A percentile compares a stretch with the other conserved stretches of the same genome.
Evolutionary conservation across 2,113 vertebrate genomes (phyloP).

Genomic region (Platysteira castanea): DNA sequence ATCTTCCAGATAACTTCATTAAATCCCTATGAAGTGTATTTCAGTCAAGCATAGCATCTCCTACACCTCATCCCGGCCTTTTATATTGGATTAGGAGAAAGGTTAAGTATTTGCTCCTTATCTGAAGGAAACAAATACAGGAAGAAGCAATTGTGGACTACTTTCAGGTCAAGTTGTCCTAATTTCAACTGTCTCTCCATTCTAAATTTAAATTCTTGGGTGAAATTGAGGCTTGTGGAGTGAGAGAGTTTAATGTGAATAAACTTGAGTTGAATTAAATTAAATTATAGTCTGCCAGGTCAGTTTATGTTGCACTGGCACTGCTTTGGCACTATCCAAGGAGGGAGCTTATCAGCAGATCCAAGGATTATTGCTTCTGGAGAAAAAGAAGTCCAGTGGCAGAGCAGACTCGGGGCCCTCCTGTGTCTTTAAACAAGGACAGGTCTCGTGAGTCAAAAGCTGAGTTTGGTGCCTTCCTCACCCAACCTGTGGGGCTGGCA

Average conservation of each 20-base stretch:
- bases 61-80: not conserved
- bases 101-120: not conserved
- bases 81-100: not conserved
- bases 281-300: not conserved
- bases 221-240: not conserved
- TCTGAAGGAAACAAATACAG: not conserved
- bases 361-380: not conserved
- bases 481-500: slow-evolving; percentile 55
- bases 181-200: not conserved
- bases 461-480: slow-evolving; percentile 53
- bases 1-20: not conserved
- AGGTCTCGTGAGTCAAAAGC: slow-evolving; percentile 43
- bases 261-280: not conserved
- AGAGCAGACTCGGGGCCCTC: not conserved
- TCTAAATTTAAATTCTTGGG: not conserved
- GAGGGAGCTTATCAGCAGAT: not conserved
- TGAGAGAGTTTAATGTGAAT: not conserved
- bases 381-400: not conserved
- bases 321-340: not conserved
- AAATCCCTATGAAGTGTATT: not conserved
- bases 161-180: not conserved
- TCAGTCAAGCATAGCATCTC: not conserved
- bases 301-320: not conserved
- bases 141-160: not conserved
- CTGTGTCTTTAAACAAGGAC: slow-evolving; percentile 26